Conservation (phyloP, 2,113 vertebrate genomes). For the Bos indicus region DNA sequence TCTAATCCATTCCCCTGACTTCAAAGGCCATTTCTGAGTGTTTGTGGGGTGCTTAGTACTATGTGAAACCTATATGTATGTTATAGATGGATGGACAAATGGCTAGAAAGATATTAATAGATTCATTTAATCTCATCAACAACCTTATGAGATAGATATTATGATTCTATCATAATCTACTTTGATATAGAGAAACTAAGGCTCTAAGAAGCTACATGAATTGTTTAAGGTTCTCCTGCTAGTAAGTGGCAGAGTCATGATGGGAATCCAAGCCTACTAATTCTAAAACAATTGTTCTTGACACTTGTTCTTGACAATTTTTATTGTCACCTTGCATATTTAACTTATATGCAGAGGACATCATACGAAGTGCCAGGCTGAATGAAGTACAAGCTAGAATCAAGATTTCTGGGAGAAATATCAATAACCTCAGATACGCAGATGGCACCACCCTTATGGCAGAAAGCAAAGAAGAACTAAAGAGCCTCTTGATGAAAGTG, state of each 20-base stretch:
- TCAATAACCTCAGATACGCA: background rate
- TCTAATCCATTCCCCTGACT: background rate
- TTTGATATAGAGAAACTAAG: background rate
- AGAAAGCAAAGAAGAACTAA: background rate
- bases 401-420: background rate
- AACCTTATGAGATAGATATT: background rate
- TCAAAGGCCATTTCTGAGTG: background rate
- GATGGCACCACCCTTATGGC: background rate
- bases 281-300: background rate
- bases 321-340: background rate
- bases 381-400: background rate
- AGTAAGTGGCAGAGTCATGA: background rate
- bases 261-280: background rate
- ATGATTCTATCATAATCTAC: background rate
- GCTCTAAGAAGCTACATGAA: background rate
- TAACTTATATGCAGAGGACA: background rate
- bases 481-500: background rate
- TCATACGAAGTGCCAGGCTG: background rate
- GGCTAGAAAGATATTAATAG: background rate
- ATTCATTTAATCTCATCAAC: background rate
- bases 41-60: background rate
- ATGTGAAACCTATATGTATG: background rate
- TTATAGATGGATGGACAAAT: background rate
- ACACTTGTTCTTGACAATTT: background rate
- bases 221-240: background rate